Conservation (phyloP, 2,113 vertebrate genomes). For the Isichthys henryi region DNA sequence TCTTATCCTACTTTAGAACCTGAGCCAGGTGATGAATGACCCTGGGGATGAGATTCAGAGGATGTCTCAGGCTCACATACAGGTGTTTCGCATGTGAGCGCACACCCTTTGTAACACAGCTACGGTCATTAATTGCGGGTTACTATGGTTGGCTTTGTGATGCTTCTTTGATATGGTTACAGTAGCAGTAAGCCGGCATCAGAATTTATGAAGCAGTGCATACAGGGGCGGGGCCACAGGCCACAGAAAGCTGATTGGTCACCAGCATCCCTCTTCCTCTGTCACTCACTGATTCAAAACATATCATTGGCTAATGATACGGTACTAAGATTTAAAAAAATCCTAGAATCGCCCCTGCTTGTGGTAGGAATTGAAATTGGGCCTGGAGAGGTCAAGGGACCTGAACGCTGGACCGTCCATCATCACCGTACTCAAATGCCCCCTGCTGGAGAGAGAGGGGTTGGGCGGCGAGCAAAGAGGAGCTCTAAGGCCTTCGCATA, state of each 20-base stretch:
- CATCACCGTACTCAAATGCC: conserved; percentile 46
- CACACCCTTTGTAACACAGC: neutral
- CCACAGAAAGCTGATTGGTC: neutral
- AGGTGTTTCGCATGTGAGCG: neutral
- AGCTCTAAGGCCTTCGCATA: neutral
- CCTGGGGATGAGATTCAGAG: neutral
- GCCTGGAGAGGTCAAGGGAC: conserved; percentile 38
- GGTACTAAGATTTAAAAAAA: too few species aligned
- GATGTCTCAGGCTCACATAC: neutral
- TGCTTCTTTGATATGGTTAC: neutral
- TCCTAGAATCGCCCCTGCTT: neutral
- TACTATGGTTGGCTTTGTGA: too few species aligned
- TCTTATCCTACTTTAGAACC: neutral
- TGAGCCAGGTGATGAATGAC: neutral
- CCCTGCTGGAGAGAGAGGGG: neutral
- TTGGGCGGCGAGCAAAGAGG: neutral
- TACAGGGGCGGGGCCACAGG: neutral
- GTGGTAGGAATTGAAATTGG: conserved; percentile 16
- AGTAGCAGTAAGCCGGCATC: neutral
- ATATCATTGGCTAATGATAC: neutral
- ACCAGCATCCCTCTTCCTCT: neutral
- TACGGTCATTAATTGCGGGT: neutral
- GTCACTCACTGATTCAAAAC: neutral
- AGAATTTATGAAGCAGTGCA: neutral
- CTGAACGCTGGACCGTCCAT: conserved; percentile 46